Evolutionary conservation across 2,888 invertebrate species (phyloP).

Genomic region (Melinaea menophilus): DNA sequence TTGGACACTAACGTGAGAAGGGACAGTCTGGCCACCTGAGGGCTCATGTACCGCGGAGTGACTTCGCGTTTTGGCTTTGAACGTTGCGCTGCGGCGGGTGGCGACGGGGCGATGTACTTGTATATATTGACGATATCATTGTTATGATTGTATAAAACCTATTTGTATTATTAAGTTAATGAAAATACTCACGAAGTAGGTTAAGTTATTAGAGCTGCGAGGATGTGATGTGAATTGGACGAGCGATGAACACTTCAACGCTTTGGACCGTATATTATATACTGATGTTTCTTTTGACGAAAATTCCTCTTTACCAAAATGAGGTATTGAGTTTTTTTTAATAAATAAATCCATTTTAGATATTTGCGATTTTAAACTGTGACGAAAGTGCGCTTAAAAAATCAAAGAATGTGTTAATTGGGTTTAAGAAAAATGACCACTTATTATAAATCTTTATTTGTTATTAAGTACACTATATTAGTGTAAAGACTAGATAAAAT

Average conservation of each 20-base stretch:
- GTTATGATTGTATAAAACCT: conserved; percentile 62
- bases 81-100: conserved; percentile 16
- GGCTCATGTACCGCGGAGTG: conserved; percentile 30
- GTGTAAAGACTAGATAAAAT: conserved; percentile 64
- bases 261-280: not conserved
- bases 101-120: conserved; percentile 37
- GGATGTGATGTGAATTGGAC: not conserved
- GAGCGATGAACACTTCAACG: conserved; percentile 13
- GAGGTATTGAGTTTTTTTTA: not conserved
- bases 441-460: conserved; percentile 48
- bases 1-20: conserved; percentile 62
- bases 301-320: not conserved
- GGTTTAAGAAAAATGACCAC: not conserved
- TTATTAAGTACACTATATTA: conserved; percentile 72
- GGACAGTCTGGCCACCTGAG: conserved; percentile 69
- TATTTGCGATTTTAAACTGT: not conserved
- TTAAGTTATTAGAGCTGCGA: not conserved
- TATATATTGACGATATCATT: conserved; percentile 42
- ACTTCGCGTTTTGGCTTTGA: conserved; percentile 29
- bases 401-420: not conserved
- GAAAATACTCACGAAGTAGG: conserved; percentile 63
- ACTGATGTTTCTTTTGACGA: not conserved
- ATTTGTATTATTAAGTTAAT: conserved; percentile 54
- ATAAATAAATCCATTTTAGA: not conserved
- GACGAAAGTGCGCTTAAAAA: not conserved